phyloP scores from a whole-genome alignment of 2,797 vertebrate species.

The Tenualosa ilisha region DNA sequence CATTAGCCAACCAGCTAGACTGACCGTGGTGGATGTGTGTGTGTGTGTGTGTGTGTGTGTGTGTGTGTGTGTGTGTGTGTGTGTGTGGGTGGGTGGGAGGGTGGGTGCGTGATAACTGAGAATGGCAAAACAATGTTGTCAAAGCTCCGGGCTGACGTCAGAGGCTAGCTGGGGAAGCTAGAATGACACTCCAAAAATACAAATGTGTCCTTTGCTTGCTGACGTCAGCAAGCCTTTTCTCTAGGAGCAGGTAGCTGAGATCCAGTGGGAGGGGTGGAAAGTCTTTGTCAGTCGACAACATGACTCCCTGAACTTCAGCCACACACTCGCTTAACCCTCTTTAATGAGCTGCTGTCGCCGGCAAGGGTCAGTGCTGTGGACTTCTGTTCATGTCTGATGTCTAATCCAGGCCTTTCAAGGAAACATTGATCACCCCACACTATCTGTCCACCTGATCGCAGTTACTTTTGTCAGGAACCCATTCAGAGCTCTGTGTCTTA shows the following conservation, averaged over 20 bases:
- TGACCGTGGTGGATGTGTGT: background rate
- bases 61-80: too few relatives aligned
- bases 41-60: background rate
- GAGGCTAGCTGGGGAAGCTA: background rate
- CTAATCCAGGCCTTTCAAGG: background rate
- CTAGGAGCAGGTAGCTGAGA: background rate
- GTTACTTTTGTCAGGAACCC: conserved; percentile 24
- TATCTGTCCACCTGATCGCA: conserved; percentile 10
- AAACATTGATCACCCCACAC: conserved; percentile 21
- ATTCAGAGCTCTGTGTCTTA: conserved; percentile 15
- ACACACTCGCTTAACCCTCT: conserved; percentile 11
- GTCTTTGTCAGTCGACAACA: background rate
- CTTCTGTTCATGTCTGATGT: background rate
- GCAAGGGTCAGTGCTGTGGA: background rate
- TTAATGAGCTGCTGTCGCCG: background rate
- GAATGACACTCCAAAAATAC: background rate
- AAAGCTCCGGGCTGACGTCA: background rate
- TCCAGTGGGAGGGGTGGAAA: background rate
- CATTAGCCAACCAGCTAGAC: background rate
- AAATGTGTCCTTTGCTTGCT: background rate
- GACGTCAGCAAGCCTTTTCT: background rate
- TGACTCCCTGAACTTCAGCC: conserved; percentile 21
- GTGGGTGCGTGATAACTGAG: conserved; percentile 9
- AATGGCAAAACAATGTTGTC: background rate
- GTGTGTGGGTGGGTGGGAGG: background rate